These are phyloP conservation scores for Unio pictorum DNA, from an alignment of 2,888 invertebrate species.

Conservation along the genomic window DNA sequence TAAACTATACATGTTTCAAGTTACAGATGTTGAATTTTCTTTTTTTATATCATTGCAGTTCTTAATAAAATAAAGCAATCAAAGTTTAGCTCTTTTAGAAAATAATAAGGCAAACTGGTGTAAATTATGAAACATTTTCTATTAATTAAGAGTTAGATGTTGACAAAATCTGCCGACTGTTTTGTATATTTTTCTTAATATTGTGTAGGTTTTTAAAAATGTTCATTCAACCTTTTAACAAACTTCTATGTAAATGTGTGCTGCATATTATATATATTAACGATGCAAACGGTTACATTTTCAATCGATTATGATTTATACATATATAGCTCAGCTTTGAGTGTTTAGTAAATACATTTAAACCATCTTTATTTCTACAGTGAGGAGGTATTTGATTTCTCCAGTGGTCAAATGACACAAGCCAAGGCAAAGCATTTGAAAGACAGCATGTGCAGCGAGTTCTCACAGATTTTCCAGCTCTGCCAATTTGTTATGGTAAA, in stretches of 20 bases:
- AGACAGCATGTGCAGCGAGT: slow-evolving; percentile 99
- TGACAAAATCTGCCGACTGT: no score
- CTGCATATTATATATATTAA: not conserved
- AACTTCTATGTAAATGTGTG: not conserved
- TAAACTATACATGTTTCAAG: no score
- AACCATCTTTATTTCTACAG: slow-evolving; percentile 71
- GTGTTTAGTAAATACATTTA: not conserved
- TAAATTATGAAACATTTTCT: no score
- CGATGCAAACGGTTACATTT: not conserved
- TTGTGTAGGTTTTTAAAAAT: no score
- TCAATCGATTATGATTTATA: not conserved
- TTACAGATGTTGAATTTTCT: no score
- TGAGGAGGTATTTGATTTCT: slow-evolving; percentile 99
- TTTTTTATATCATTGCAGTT: no score
- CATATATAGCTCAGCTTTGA: not conserved
- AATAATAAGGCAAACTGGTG: no score
- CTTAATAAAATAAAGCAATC: no score
- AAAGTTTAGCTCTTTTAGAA: no score
- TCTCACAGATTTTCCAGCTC: slow-evolving; percentile 97
- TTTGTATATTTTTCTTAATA: no score
- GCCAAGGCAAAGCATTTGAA: slow-evolving; percentile 99
- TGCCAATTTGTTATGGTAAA: slow-evolving; percentile 94
- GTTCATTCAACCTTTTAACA: no score
- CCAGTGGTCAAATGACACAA: slow-evolving; percentile 97
- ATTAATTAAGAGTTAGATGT: no score